Evolutionary conservation across 2,888 invertebrate species (phyloP), one percentile per base, ranked within the genome.

Genomic region (Apotomis betuletana): DNA sequence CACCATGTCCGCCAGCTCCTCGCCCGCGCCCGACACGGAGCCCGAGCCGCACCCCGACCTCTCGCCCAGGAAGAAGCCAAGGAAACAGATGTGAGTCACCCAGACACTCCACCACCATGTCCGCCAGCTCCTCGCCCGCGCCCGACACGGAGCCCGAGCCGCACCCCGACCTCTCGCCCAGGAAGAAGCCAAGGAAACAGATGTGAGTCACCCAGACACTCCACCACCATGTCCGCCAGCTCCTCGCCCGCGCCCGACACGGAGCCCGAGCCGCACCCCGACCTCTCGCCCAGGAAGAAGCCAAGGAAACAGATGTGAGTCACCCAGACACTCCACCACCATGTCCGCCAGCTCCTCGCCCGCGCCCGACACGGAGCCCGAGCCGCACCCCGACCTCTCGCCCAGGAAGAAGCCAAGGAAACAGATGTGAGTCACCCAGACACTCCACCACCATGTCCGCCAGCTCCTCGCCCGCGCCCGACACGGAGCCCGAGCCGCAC

Each of bases 391-490:
- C 27, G 89, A 90, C 70, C 80, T 85, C 62, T 94, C 95, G 5
- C 97, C 98, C 0, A 94, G 98, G 73, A 99, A 99, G 88, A 98
- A 98, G 83, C 97, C 98, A 0, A 94, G 98, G 74, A 98, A 99
- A 85, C 98, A 96, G 90, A 94, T 97, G 97, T 97, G 90, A 94
- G 96, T 94, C 38, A 61, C 67, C 41, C 3, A 41, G 1, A 27
- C 27, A 27, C 15, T 15, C 15, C 15, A 15, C n/a, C n/a, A n/a
- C n/a, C n/a, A n/a, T n/a, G n/a, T n/a, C n/a, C n/a, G n/a, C n/a
- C n/a, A n/a, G n/a, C n/a, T n/a, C n/a, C n/a, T n/a, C n/a, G n/a
- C n/a, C n/a, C n/a, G n/a, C n/a, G n/a, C n/a, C n/a, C n/a, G n/a
- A n/a, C n/a, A n/a, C n/a, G n/a, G n/a, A n/a, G n/a, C n/a, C n/a